These are phyloP conservation scores for Cladopsammia gracilis DNA, from an alignment of 64 coral and sea anemone species.

Conservation along the genomic window DNA sequence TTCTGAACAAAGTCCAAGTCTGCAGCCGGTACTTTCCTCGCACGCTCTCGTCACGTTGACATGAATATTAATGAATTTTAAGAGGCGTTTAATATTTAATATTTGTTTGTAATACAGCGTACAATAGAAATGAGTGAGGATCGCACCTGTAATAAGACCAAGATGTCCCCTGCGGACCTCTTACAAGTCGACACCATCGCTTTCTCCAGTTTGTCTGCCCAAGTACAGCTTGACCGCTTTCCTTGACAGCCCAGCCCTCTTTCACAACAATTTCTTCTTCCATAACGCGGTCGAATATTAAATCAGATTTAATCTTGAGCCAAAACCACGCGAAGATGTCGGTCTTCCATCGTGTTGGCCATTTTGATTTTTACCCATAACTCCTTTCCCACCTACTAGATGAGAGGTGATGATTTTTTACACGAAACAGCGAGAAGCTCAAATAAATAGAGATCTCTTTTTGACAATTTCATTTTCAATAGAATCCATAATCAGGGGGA, in stretches of 20 bases:
- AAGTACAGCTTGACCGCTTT: slow-evolving; percentile 91
- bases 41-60: not conserved
- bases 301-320: not conserved
- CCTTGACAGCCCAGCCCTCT: slow-evolving; percentile 96
- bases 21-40: not conserved
- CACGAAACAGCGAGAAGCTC: too few species aligned
- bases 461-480: too few species aligned
- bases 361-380: slow-evolving; percentile 52
- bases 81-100: slow-evolving; percentile 13
- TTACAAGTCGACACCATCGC: slow-evolving; percentile 82
- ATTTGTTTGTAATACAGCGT: not conserved
- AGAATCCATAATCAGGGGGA: too few species aligned
- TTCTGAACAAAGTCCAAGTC: not conserved
- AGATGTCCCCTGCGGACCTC: slow-evolving; percentile 32
- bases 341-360: not conserved
- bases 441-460: not conserved
- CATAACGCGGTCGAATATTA: not conserved
- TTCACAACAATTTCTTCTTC: slow-evolving; percentile 71
- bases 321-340: too few species aligned
- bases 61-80: slow-evolving; percentile 1
- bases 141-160: slow-evolving; percentile 93
- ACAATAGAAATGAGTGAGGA: not conserved
- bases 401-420: not conserved
- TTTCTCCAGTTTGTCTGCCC: slow-evolving; percentile 94
- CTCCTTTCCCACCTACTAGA: not conserved